Base-by-base conservation (phyloP, 64 coral and sea anemone genomes). In the Montipora cactus region DNA sequence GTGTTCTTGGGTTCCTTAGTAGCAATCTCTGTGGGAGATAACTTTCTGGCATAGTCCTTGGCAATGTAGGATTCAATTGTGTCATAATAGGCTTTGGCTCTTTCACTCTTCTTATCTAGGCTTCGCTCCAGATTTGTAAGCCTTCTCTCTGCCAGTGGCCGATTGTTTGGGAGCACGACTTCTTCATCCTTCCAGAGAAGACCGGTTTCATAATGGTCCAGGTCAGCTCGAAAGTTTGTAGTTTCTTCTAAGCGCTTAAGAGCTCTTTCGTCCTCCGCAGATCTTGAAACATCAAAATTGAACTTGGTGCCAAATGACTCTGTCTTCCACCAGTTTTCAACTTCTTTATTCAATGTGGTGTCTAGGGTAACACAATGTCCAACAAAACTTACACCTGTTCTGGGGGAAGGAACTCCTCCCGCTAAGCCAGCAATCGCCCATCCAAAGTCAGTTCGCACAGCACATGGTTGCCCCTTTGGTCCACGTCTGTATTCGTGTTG, bases 301-400 rank as follows among this genome's bases (percentile, higher is more conserved):
- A 79, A 94, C 61, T 94, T 94, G 85, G 92, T 94, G 37, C 77
- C 92, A 64, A 91, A 91, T 46, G 91, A 94, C 70, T 82, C 87
- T 21, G 79, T 89, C 87, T 83, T 94, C 87, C 92, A 89, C 92
- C 92, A 94, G 12, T 91, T n/a, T 86, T 92, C 86, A 44, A 89
- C 75, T 89, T 94, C 76, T n/a, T 48, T 7, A 46, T 94, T 72
- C n/a, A 94, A 57, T 3, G 77, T 77, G 48, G 49, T 79, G 5
- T 83, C 87, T 28, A 19, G 44, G 5, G 71, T 47, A 84, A 87
- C 78, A 58, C 23, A 67, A 49, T 94, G 28, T 47, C 87, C 76
- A 67, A 94, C 78, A 84, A 59, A 66, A 1, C 53, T 19, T 10
- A 52, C 59, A 46, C 59, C 47, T 53, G 59, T 46, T 69, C 44